Evolutionary conservation across 2,888 invertebrate species (phyloP), one percentile per base, ranked within the genome.

Genomic region (Chesias legatella): DNA sequence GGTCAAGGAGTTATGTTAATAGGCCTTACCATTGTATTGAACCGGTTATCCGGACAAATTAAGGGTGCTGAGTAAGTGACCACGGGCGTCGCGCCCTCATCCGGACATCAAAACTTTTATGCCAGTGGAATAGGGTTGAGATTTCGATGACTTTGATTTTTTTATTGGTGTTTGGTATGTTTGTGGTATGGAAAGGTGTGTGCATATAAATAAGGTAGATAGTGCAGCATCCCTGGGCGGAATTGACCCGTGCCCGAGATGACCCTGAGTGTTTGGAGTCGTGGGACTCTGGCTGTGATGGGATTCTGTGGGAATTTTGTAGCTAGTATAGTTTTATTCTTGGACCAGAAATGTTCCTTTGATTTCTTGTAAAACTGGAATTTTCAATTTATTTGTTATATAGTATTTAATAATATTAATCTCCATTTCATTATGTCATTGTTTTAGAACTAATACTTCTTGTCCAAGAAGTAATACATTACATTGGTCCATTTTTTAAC

Each of bases 1-100:
- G 80, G 83, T 82, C 84, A 88, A 88, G 86, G 85, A 88, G 84
- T 82, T 85, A 85, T 86, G 86, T 67, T 84, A 88, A 85, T 84
- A 74, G 63, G 63, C 67, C 63, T 67, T 58, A 63, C 68, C 67
- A 82, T 85, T 86, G 83, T 84, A 60, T 43, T 40, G 63, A 77
- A 79, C 88, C 73, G 79, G 88, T 85, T 83, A 58, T 64, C 58
- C 58, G 57, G 64, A 73, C 73, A 77, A 79, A 81, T 85, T 82
- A 82, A 76, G 85, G 85, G 84, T 74, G 77, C 69, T 73, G 72
- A 68, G 60, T 66, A 67, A 59, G 65, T 60, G 39, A 56, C 70
- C 54, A 35, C 34, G 29, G 42, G 39, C 24, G 8, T 34, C 17
- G 21, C 6, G n/a, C n/a, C 22, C 11, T 11, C 9, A 30, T 42